phyloP scores from a whole-genome alignment of 2,797 vertebrate species.

The Anguilla obscura region DNA sequence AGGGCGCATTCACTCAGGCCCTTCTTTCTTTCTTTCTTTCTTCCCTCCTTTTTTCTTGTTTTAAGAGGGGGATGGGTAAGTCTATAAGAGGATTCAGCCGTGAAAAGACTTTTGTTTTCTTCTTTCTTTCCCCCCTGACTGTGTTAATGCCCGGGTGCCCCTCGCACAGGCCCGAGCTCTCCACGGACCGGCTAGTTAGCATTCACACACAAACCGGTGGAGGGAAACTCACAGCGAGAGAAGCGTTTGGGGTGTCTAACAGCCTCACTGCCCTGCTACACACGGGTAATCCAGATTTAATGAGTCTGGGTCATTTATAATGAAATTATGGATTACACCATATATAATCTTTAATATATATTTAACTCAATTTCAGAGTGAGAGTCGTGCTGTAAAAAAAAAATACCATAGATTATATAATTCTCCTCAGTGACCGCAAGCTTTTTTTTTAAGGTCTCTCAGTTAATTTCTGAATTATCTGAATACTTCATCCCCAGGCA shows the following conservation, averaged over 20 bases:
- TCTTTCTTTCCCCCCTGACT: slow-evolving; percentile 89
- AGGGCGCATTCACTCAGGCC: slow-evolving; percentile 71
- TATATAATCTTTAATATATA: background rate
- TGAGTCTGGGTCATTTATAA: background rate
- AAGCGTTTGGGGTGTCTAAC: slow-evolving; percentile 68
- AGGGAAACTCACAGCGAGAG: slow-evolving; percentile 76
- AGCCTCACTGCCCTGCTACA: background rate
- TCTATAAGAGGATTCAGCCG: slow-evolving; percentile 76
- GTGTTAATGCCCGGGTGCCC: slow-evolving; percentile 86
- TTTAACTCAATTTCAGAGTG: background rate
- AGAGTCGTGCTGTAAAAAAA: background rate
- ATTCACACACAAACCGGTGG: slow-evolving; percentile 83
- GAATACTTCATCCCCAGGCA: slow-evolving; percentile 41
- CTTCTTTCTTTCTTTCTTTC: slow-evolving; percentile 58
- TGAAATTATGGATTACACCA: background rate
- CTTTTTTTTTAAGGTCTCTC: background rate
- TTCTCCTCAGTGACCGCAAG: background rate
- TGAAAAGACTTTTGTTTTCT: slow-evolving; percentile 96
- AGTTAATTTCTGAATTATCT: background rate
- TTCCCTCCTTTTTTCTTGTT: slow-evolving; percentile 67
- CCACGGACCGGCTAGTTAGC: slow-evolving; percentile 85
- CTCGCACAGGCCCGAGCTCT: slow-evolving; percentile 76
- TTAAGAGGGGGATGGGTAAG: slow-evolving; percentile 81
- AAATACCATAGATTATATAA: background rate
- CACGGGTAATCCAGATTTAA: slow-evolving; percentile 25